Percentiles rank a stretch among this genome's conserved stretches.
Evolutionary conservation across 1,140 invertebrate species (phyloP).

Genomic region (Ylistrum balloti): DNA sequence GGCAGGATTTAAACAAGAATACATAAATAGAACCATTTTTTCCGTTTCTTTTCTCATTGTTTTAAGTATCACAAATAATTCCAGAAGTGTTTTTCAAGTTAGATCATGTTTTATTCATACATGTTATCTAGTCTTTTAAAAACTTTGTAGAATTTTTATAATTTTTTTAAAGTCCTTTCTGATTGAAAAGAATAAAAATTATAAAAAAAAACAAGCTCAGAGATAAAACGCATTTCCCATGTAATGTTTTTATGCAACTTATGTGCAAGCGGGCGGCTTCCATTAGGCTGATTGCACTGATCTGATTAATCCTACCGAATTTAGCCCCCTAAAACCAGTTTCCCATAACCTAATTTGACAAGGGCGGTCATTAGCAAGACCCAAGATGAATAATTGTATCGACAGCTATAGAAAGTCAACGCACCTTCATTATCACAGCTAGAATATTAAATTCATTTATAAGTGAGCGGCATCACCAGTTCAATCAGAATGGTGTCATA

Average conservation of each 20-base stretch:
- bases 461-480: conserved; percentile 50
- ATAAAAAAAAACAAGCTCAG: neutral
- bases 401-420: conserved; percentile 50
- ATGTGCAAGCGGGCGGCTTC: conserved; percentile 36
- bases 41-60: neutral
- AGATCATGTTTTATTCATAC: conserved; percentile 15
- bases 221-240: conserved; percentile 31
- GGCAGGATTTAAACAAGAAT: neutral
- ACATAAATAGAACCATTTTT: neutral
- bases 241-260: conserved; percentile 34
- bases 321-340: conserved; percentile 63
- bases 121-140: neutral
- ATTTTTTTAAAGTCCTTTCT: neutral
- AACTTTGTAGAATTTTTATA: neutral
- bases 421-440: conserved; percentile 67
- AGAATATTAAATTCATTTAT: conserved; percentile 71
- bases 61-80: neutral
- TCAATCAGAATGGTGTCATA: neutral
- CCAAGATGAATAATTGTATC: conserved; percentile 67
- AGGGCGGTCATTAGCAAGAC: conserved; percentile 64
- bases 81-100: neutral
- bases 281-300: conserved; percentile 68
- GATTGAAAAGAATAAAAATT: conserved; percentile 30
- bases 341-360: conserved; percentile 69
- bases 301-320: conserved; percentile 69